phyloP scores from a whole-genome alignment of 2,113 vertebrate genomes.

The Festucalex cinctus region DNA sequence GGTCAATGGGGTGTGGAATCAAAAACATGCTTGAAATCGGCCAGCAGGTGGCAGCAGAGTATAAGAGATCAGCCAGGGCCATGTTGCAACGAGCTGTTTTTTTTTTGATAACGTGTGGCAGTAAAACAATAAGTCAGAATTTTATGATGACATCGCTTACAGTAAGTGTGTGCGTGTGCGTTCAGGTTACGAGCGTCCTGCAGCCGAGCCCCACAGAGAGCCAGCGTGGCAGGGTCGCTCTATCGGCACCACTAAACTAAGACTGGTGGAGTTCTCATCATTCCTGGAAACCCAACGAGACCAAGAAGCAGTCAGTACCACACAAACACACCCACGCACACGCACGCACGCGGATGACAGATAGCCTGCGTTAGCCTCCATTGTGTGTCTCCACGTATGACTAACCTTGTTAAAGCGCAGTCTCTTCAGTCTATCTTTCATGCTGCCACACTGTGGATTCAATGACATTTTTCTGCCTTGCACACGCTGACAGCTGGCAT shows the following conservation, averaged over 20 bases:
- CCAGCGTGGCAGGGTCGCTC: conserved; percentile 96
- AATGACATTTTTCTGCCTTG: conserved; percentile 44
- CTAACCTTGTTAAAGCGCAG: conserved; percentile 55
- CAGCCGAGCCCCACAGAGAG: conserved; percentile 79
- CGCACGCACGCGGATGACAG: conserved; percentile 51
- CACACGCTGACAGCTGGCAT: conserved; percentile 59
- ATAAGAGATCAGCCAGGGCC: no score
- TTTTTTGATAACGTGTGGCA: no score
- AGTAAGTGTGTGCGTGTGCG: not conserved
- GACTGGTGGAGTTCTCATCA: conserved; percentile 94
- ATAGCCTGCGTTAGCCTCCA: conserved; percentile 43
- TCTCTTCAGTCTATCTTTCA: conserved; percentile 60
- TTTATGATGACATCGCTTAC: not conserved
- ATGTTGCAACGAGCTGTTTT: no score
- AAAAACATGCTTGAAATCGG: no score
- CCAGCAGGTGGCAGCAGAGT: no score
- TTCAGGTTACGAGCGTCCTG: conserved; percentile 88
- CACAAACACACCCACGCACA: not conserved
- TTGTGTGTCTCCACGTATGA: conserved; percentile 46
- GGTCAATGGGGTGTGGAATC: no score
- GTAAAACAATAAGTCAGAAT: not conserved
- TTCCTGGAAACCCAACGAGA: conserved; percentile 96
- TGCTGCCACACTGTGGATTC: conserved; percentile 45
- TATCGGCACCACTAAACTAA: conserved; percentile 94
- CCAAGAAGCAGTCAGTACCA: conserved; percentile 83